Evolutionary conservation across 2,888 invertebrate species (phyloP).

Genomic region (Kuschelorhynchus macadamiae): DNA sequence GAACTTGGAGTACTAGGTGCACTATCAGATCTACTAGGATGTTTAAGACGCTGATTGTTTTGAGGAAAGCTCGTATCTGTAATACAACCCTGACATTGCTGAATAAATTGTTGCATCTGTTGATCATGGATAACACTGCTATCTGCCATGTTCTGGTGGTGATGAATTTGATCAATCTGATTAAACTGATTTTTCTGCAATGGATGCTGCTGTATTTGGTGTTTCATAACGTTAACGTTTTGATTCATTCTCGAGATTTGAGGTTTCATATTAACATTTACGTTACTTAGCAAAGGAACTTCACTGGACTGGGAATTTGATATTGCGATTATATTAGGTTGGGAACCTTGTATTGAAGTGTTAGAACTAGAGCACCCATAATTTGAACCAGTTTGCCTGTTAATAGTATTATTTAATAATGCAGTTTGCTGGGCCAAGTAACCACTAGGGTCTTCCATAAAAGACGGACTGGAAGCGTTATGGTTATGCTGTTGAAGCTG

Average conservation of each 20-base stretch:
- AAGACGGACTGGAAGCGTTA: constrained; percentile 76
- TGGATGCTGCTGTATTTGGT: constrained; percentile 55
- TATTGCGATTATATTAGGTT: constrained; percentile 57
- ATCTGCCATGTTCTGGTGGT: constrained; percentile 59
- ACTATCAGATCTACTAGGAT: constrained; percentile 69
- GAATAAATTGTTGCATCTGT: constrained; percentile 57
- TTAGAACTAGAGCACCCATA: constrained; percentile 64
- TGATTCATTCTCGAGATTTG: constrained; percentile 59
- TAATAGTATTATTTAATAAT: constrained; percentile 86
- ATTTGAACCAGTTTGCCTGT: constrained; percentile 72
- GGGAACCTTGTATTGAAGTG: constrained; percentile 58
- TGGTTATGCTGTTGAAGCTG: constrained; percentile 63
- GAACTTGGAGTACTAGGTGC: constrained; percentile 73
- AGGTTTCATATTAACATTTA: constrained; percentile 59
- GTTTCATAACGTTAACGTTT: constrained; percentile 57
- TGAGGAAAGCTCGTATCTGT: constrained; percentile 64
- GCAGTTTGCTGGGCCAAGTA: constrained; percentile 93
- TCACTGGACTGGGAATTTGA: constrained; percentile 63
- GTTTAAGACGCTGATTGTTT: constrained; percentile 64
- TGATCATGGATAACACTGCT: constrained; percentile 59
- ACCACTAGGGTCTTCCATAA: constrained; percentile 92
- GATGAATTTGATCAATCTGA: constrained; percentile 53
- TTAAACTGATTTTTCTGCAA: constrained; percentile 52
- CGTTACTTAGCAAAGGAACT: constrained; percentile 68
- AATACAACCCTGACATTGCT: constrained; percentile 73